Conservation (phyloP, 2,888 invertebrate species). For the Plebejus melissa region DNA sequence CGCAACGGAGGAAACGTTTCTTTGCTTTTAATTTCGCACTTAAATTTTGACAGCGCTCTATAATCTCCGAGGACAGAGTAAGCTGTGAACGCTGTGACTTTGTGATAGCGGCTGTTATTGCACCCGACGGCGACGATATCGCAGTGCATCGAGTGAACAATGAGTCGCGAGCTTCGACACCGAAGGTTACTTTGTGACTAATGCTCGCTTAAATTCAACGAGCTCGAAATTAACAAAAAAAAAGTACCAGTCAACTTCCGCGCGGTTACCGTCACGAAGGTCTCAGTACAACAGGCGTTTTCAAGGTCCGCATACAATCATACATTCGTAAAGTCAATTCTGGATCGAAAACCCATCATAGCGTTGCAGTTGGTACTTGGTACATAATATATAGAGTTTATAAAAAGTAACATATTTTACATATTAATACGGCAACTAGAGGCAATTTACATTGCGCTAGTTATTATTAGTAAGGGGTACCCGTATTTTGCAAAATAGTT, state of each 20-base stretch:
- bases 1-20: constrained; percentile 28
- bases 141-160: constrained; percentile 59
- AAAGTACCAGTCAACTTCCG: constrained; percentile 73
- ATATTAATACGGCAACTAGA: background rate
- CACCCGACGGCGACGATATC: constrained; percentile 55
- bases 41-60: constrained; percentile 16
- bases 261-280: constrained; percentile 77
- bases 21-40: constrained; percentile 40
- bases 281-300: constrained; percentile 70
- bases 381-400: background rate
- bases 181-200: constrained; percentile 68
- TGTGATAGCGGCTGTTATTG: constrained; percentile 72
- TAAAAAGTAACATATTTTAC: background rate
- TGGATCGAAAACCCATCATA: constrained; percentile 57
- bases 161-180: constrained; percentile 56
- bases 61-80: constrained; percentile 48
- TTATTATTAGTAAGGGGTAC: background rate
- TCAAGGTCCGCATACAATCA: constrained; percentile 77
- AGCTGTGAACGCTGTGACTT: constrained; percentile 68
- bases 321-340: constrained; percentile 73
- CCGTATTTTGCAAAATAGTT: background rate
- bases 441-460: background rate
- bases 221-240: constrained; percentile 75
- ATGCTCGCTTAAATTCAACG: constrained; percentile 70
- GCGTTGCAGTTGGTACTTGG: constrained; percentile 40